Evolutionary conservation across 2,888 invertebrate genomes (phyloP), one percentile per base, ranked within the genome.

Genomic region (Drosophila picticornis): DNA sequence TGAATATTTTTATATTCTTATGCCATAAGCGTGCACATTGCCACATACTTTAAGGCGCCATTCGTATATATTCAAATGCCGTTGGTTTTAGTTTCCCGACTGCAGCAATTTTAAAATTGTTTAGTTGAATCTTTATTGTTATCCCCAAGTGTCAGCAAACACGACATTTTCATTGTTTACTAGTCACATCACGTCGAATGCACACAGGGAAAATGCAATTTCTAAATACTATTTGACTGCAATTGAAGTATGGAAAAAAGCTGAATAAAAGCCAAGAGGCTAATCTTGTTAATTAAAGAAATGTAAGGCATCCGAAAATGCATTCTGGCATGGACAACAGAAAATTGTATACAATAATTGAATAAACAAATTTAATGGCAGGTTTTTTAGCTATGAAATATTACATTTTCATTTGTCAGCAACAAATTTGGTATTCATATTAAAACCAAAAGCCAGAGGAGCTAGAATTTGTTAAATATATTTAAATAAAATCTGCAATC

Each of bases 1-100:
- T 81, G 82, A 81, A 81, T 82, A 82, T 81, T 75, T 81, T 82
- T 72, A 72, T 81, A 56, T 63, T 62, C 61, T 53, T 48, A 64
- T 78, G 79, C 78, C 75, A 82, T 70, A 80, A 81, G 70, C 75
- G 79, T 75, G 58, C 59, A 58, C 59, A 66, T 74, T 56, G 74
- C 71, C 67, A 79, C 79, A 78, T 72, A 75, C 79, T 81, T 82
- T 75, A 70, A 81, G 79, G 75, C 72, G 69, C 65, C 71, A 62
- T 53, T 66, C 46, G 36, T 38, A 60, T 75, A 57, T 52, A 72
- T 65, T 72, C 81, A 81, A 80, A 80, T 72, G 64, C 56, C 62
- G 53, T 72, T 66, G 71, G 71, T 70, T 52, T 74, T 51, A 52
- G 68, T 53, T 63, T 32, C 22, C 46, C 48, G 31, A 31, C 31